Evolutionary conservation across 2,888 invertebrate species (phyloP), one percentile per base, ranked within the genome.

Genomic region (Automeris io): DNA sequence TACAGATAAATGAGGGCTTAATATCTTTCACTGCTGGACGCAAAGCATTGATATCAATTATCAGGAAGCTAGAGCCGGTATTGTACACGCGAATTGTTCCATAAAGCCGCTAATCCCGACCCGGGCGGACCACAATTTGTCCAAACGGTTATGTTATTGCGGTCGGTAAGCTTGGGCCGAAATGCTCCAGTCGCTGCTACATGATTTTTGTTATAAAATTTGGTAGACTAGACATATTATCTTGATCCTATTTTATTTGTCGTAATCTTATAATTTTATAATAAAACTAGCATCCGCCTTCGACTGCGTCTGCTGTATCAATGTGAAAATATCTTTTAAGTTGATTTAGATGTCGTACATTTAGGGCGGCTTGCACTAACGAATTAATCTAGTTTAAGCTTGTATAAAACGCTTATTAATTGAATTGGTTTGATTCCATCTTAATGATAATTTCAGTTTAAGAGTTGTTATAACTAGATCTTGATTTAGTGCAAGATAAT

Each of bases 141-240:
- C 72, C 70, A 74, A 85, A 85, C 77, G 80, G 83, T 83, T 85
- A 85, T 85, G 83, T 85, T 83, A 85, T 79, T 81, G 80, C 81
- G 78, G 80, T 70, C 68, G 57, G 72, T 73, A 80, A 80, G 77
- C 77, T 64, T 63, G 54, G 63, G 54, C 65, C 65, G 63, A 63
- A n/a, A n/a, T n/a, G n/a, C n/a, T 61, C 61, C 54, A 58, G 54
- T 53, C 51, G 55, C 63, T 60, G 57, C 63, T 51, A 70, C 67
- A 70, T 72, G 78, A 81, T 77, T 79, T 78, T 73, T 70, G 67
- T 63, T 64, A 64, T 70, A 70, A 70, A 74, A 71, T 66, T 61
- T 61, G 62, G 57, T 64, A 58, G 51, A 56, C 45, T 53, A 59
- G 56, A 54, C 55, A 54, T 69, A 64, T 61, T 57, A 60, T 59